Evolutionary conservation across 2,113 vertebrate genomes (phyloP).

Genomic region (Paramisgurnus dabryanus): DNA sequence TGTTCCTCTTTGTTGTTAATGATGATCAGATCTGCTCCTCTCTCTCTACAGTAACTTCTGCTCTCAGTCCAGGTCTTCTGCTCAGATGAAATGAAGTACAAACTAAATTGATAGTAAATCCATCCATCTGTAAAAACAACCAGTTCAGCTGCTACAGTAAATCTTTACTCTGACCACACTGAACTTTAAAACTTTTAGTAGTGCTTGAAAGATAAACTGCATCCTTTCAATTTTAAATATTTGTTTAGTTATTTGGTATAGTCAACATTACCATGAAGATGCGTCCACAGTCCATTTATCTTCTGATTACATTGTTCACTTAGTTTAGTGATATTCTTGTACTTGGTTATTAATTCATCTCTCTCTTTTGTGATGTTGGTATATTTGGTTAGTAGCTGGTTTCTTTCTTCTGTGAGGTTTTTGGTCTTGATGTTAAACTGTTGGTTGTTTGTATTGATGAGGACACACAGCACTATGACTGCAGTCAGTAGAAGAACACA

Average conservation of each 20-base stretch:
- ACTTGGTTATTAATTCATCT: not conserved
- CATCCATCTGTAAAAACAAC: not conserved
- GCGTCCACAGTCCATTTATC: not conserved
- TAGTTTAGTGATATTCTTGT: not conserved
- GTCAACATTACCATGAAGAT: not conserved
- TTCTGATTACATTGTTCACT: not conserved
- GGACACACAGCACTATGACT: not conserved
- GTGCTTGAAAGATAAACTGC: too few relatives aligned
- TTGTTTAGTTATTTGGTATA: too few relatives aligned
- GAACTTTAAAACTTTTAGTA: too few relatives aligned
- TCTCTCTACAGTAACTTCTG: not conserved
- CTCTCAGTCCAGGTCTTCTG: not conserved
- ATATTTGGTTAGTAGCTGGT: too few relatives aligned
- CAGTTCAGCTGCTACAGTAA: not conserved
- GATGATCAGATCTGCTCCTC: constrained; percentile 20
- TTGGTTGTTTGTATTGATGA: not conserved
- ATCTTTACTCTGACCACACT: not conserved
- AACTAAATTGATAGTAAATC: not conserved
- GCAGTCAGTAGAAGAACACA: constrained; percentile 13
- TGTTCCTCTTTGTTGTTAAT: constrained; percentile 15
- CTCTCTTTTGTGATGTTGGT: too few relatives aligned
- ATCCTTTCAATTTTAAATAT: too few relatives aligned
- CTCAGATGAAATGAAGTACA: not conserved
- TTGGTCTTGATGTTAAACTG: not conserved
- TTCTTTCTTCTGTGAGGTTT: not conserved